phyloP scores from a whole-genome alignment of 2,888 invertebrate species.

The Leptogaster cylindrica region DNA sequence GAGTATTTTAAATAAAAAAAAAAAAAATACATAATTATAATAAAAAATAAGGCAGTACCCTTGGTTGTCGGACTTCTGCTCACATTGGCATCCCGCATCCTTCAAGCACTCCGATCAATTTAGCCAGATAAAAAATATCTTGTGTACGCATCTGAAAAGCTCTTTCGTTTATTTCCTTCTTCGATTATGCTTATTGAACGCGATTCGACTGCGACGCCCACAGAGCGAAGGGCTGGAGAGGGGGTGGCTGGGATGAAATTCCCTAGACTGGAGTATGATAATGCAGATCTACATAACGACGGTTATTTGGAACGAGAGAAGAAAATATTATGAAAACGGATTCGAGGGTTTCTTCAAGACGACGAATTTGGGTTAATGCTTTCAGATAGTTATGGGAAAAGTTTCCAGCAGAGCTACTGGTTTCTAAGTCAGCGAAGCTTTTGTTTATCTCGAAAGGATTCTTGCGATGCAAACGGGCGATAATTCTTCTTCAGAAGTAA shows the following conservation, averaged over 20 bases:
- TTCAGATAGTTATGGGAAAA: not conserved
- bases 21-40: not conserved
- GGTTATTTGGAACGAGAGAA: not conserved
- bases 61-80: too few relatives aligned
- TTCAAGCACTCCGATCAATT: constrained; percentile 5
- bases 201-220: not conserved
- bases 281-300: not conserved
- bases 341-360: not conserved
- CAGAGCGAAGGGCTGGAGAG: not conserved
- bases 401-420: too few relatives aligned
- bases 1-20: too few relatives aligned
- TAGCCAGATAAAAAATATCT: not conserved
- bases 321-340: not conserved
- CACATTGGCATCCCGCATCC: too few relatives aligned
- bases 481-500: too few relatives aligned
- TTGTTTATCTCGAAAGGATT: too few relatives aligned
- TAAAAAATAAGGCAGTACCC: not conserved
- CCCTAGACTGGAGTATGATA: not conserved
- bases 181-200: constrained; percentile 6
- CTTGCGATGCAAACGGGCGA: too few relatives aligned
- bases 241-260: not conserved
- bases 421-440: too few relatives aligned
- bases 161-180: constrained; percentile 13
- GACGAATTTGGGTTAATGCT: not conserved
- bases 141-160: constrained; percentile 1